Evolutionary conservation across 2,113 vertebrate species (phyloP).

Genomic region (Bufo gargarizans): DNA sequence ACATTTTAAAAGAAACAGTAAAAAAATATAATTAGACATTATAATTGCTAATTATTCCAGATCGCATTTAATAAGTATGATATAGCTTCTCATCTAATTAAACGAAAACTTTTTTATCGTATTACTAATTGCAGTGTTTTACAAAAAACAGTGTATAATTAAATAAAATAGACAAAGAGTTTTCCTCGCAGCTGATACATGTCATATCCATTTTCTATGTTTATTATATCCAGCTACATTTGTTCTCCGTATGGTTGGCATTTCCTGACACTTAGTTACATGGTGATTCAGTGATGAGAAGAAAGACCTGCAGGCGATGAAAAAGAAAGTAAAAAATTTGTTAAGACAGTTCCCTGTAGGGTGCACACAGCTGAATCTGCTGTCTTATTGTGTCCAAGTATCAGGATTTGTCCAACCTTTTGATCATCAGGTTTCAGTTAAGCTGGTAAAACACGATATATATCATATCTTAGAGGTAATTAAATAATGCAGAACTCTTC

Average conservation of each 20-base stretch:
- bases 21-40: conserved; percentile 55
- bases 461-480: conserved; percentile 52
- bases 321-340: conserved; percentile 62
- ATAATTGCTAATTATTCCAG: conserved; percentile 52
- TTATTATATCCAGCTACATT: conserved; percentile 40
- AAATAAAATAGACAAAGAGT: conserved; percentile 56
- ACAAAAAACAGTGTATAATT: conserved; percentile 54
- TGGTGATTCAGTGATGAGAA: conserved; percentile 63
- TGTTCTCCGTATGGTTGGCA: conserved; percentile 61
- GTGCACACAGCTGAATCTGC: conserved; percentile 63
- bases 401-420: conserved; percentile 68
- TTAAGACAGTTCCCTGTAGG: conserved; percentile 67
- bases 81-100: conserved; percentile 50
- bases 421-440: conserved; percentile 71
- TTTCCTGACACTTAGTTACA: conserved; percentile 67
- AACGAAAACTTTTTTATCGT: conserved; percentile 47
- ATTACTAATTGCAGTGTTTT: conserved; percentile 55
- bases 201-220: conserved; percentile 44
- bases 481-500: conserved; percentile 30
- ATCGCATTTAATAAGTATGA: conserved; percentile 42
- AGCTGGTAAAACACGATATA: conserved; percentile 70
- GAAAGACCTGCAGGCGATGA: conserved; percentile 63
- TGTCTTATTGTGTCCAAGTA: conserved; percentile 66
- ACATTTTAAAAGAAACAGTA: conserved; percentile 47
- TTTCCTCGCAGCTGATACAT: conserved; percentile 51